A percentile compares a stretch with the other conserved stretches of the same genome.
Conservation (phyloP, 2,113 vertebrate genomes). For the Poeciliopsis turrubarensis region DNA sequence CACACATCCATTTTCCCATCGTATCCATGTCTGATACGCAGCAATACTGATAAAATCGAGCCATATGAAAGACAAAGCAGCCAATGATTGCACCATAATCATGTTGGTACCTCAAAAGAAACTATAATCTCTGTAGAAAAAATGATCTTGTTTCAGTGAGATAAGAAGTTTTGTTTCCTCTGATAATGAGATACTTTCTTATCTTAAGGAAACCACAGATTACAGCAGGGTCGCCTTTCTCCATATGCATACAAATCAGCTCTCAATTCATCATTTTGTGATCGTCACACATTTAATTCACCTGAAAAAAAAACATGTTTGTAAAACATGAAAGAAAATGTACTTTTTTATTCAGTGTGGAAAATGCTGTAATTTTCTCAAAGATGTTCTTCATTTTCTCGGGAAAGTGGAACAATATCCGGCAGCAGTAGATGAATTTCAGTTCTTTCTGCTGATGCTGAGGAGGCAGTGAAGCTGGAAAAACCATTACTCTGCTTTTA, state of each 20-base stretch:
- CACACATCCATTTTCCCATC: neutral
- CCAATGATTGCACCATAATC: neutral
- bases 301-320: neutral
- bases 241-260: neutral
- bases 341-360: neutral
- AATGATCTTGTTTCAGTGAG: neutral
- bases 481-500: conserved; percentile 65
- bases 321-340: neutral
- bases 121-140: neutral
- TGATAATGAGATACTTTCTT: neutral
- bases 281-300: neutral
- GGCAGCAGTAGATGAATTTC: conserved; percentile 39
- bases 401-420: conserved; percentile 23
- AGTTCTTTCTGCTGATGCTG: conserved; percentile 42
- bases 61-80: neutral
- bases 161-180: neutral
- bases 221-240: neutral
- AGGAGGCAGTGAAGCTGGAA: conserved; percentile 34
- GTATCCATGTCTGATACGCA: neutral
- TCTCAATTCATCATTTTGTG: neutral
- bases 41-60: neutral
- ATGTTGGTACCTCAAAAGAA: neutral
- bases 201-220: neutral
- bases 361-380: conserved; percentile 1
- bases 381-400: conserved; percentile 14